A percentile compares a stretch with the other conserved stretches of the same genome.
These are phyloP conservation scores for Meloidogyne floridensis DNA, from an alignment of 1,140 invertebrate species.

Conservation along the genomic window DNA sequence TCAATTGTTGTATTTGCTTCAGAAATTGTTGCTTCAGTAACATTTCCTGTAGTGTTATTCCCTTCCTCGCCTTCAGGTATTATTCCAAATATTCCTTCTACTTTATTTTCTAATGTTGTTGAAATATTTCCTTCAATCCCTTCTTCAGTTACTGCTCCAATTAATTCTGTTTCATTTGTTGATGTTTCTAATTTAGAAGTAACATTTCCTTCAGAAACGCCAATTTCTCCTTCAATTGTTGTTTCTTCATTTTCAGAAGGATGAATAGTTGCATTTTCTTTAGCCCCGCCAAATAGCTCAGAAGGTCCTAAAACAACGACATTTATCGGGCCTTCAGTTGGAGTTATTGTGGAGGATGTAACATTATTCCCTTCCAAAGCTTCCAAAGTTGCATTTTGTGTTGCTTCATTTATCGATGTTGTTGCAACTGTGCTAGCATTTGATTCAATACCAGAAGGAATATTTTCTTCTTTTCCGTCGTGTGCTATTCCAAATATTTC, in stretches of 20 bases:
- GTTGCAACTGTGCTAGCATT: background rate
- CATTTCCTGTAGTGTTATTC: background rate
- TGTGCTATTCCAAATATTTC: background rate
- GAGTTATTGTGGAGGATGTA: background rate
- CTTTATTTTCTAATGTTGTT: background rate
- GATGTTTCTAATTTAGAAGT: conserved; percentile 3
- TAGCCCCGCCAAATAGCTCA: background rate
- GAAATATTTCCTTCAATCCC: conserved; percentile 9
- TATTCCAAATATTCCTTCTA: conserved; percentile 38
- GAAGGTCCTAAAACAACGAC: background rate
- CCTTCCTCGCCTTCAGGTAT: conserved; percentile 29
- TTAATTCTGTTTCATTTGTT: background rate
- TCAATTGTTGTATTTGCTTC: conserved; percentile 18
- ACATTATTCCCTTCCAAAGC: background rate
- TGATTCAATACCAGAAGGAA: background rate
- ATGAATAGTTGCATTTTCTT: background rate
- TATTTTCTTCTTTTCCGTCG: background rate
- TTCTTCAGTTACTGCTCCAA: background rate
- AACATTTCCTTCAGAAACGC: background rate
- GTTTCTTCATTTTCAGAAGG: background rate
- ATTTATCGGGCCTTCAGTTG: background rate
- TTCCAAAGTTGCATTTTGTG: background rate
- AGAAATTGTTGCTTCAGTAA: conserved; percentile 25
- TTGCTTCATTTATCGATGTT: background rate
- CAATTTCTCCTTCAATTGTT: background rate